phyloP scores from a whole-genome alignment of 2,797 vertebrate species.

The Nannoperca australis region DNA sequence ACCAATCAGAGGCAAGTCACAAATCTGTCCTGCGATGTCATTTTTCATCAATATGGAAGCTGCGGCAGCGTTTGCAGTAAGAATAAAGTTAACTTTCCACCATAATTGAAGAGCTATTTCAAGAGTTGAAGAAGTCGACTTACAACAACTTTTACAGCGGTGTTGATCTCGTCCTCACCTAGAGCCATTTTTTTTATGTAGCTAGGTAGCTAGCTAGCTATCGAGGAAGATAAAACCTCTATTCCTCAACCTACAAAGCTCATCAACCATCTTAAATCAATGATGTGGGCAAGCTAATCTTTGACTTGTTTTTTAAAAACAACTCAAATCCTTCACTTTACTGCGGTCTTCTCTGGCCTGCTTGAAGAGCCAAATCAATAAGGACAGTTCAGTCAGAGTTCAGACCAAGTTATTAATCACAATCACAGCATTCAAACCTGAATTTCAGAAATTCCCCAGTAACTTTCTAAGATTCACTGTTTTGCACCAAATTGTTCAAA shows the following conservation, averaged over 20 bases:
- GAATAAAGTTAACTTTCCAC: too few relatives aligned
- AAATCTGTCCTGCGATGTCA: too few relatives aligned
- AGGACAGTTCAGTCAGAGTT: conserved; percentile 28
- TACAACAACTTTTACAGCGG: not conserved
- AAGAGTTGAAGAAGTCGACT: too few relatives aligned
- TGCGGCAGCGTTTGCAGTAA: too few relatives aligned
- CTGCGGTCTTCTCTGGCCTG: not conserved
- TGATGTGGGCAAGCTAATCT: not conserved
- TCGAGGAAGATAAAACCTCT: not conserved
- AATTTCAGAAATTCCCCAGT: conserved; percentile 12
- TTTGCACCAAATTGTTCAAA: conserved; percentile 23
- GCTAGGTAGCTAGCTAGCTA: not conserved
- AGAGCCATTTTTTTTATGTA: not conserved
- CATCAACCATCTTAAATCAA: not conserved
- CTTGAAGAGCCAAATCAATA: conserved; percentile 24
- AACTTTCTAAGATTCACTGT: conserved; percentile 19
- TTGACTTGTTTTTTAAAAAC: not conserved
- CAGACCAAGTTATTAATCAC: conserved; percentile 22
- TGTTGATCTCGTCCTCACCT: not conserved
- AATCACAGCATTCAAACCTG: conserved; percentile 3
- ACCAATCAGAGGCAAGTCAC: not conserved
- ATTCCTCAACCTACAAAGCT: not conserved
- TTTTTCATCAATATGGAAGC: too few relatives aligned
- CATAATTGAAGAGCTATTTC: too few relatives aligned
- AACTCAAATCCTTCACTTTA: not conserved